Evolutionary conservation across 2,888 invertebrate species (phyloP).

Genomic region (Monochamus alternatus): DNA sequence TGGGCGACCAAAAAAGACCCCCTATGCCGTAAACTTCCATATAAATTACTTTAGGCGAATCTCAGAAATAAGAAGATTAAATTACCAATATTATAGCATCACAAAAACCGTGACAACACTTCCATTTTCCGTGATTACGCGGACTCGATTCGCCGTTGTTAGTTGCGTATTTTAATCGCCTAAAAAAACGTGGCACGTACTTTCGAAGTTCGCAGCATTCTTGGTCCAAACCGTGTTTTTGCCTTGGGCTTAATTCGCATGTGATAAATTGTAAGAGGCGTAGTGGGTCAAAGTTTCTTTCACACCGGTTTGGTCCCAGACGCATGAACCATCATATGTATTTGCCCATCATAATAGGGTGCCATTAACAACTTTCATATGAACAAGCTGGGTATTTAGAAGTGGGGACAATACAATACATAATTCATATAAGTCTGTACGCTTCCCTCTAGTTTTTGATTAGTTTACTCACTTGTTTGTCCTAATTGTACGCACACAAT

Average conservation of each 20-base stretch:
- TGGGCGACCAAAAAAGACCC: too few species aligned
- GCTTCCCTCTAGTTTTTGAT: conserved; percentile 4
- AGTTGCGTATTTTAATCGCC: neutral
- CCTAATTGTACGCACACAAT: neutral
- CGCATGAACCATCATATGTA: neutral
- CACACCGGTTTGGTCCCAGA: neutral
- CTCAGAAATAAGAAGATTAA: too few species aligned
- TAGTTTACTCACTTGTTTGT: neutral
- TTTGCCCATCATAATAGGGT: neutral
- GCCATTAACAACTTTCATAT: neutral
- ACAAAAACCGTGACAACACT: too few species aligned
- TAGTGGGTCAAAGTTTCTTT: conserved; percentile 10
- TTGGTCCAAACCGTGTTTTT: neutral
- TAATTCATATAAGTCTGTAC: neutral
- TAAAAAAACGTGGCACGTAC: neutral
- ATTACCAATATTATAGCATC: too few species aligned
- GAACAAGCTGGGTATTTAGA: neutral
- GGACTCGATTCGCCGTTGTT: neutral
- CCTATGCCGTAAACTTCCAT: too few species aligned
- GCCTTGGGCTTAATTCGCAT: neutral
- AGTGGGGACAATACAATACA: conserved; percentile 7
- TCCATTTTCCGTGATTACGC: neutral
- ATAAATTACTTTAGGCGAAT: too few species aligned
- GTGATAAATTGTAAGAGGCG: conserved; percentile 1
- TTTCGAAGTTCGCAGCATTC: neutral